Evolutionary conservation across 1,140 invertebrate species (phyloP).

Genomic region (Gyrodactylus salaris): DNA sequence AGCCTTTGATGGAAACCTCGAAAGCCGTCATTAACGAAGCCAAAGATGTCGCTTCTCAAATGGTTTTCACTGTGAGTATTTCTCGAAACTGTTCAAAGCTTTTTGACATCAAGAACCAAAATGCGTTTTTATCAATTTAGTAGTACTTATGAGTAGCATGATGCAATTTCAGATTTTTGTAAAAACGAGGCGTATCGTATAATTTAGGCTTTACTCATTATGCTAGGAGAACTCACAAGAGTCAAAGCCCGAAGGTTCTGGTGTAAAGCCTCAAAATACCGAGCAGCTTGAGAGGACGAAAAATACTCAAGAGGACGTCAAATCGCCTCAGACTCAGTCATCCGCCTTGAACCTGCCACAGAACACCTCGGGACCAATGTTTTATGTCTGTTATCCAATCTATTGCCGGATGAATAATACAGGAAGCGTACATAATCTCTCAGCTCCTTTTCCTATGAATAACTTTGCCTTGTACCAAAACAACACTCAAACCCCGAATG

Average conservation of each 20-base stretch:
- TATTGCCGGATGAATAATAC: no score
- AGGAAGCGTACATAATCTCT: not conserved
- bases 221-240: not conserved
- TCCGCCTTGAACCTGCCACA: not conserved
- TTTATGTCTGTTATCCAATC: not conserved
- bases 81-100: not conserved
- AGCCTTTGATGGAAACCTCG: not conserved
- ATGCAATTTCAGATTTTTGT: not conserved
- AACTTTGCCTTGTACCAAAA: not conserved
- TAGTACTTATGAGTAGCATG: not conserved
- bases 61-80: not conserved
- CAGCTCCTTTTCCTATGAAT: not conserved
- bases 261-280: no score
- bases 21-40: not conserved
- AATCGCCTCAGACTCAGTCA: not conserved
- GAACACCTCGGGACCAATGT: not conserved
- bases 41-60: conserved; percentile 3
- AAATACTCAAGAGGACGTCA: not conserved
- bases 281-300: no score
- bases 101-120: no score
- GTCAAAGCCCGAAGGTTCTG: no score
- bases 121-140: not conserved
- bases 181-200: not conserved
- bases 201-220: not conserved
- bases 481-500: not conserved